Base-by-base conservation (phyloP, 2,888 invertebrate genomes). In the Hypomecis punctinalis region DNA sequence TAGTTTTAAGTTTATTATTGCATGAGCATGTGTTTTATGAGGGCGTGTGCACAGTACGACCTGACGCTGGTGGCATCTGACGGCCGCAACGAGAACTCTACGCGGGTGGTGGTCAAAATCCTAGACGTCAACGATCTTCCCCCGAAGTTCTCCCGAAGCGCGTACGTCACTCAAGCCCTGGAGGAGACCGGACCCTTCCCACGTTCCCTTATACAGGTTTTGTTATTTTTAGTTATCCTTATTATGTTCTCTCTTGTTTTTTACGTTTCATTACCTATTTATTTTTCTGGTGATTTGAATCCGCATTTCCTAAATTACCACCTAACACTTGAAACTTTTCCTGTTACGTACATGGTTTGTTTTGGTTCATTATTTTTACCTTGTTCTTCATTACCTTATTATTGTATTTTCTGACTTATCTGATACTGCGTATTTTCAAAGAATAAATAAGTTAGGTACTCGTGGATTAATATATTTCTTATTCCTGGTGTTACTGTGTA, bases 71-170 rank as follows among this genome's bases (percentile, higher is more conserved):
- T 97, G 85, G 97, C 97, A 68, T 97, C 98, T 72, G 97, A 97
- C 93, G 97, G 97, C 85, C 95, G 97, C 89, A 97, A 97, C 94
- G 98, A 98, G 93, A 97, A 97, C 94, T 95, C 95, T 78, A 97
- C 97, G 76, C 95, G 94, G 67, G 96, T 98, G 75, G 94, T 97
- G 79, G 96, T 98, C 79, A 95, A 96, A 84, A 95, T 97, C 76
- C 95, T 96, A 77, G 97, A 98, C 90, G 96, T 97, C 83, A 98
- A 98, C 93, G 98, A 98, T 91, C 94, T 98, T 80, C 97, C 98
- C 59, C 98, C 98, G 39, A 94, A 94, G 76, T 97, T 97, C 90
- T 94, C 95, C 71, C 94, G 95, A 83, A 94, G 95, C 73, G 88
- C 94, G 63, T 97, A 97, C 93, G 89, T 95, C 82, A 95, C 96